A percentile compares a stretch with the other conserved stretches of the same genome.
phyloP scores from a whole-genome alignment of 2,797 vertebrate genomes.

The Cyclura pinguis region DNA sequence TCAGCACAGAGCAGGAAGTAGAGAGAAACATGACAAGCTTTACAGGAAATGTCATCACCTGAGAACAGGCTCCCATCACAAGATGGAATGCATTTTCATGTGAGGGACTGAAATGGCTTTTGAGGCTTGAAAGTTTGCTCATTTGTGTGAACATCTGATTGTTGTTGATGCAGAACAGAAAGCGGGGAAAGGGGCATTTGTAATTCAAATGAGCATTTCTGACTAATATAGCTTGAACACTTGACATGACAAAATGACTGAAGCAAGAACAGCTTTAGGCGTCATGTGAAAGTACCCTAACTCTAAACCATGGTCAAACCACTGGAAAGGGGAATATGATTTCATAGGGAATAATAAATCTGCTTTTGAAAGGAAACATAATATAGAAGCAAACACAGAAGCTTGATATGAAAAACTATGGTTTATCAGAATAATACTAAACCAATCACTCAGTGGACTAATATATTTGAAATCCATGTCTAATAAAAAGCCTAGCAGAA shows the following conservation, averaged over 20 bases:
- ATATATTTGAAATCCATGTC: neutral
- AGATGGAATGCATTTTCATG: slow-evolving; percentile 9
- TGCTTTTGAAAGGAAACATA: slow-evolving; percentile 3
- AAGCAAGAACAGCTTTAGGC: slow-evolving; percentile 16
- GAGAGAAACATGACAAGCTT: neutral
- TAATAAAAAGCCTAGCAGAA: neutral
- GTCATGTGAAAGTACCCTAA: neutral
- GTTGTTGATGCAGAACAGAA: slow-evolving; percentile 35
- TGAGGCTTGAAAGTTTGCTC: slow-evolving; percentile 22
- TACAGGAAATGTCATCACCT: neutral
- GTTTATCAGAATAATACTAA: neutral
- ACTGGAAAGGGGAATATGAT: neutral
- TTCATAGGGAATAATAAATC: neutral
- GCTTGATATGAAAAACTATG: neutral
- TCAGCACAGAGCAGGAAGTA: neutral
- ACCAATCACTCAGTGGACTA: neutral
- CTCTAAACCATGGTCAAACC: neutral
- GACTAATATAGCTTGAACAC: slow-evolving; percentile 26
- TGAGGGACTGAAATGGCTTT: slow-evolving; percentile 16
- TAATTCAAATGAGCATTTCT: slow-evolving; percentile 41
- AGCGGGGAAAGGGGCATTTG: slow-evolving; percentile 28
- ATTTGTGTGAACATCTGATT: slow-evolving; percentile 34
- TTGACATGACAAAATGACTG: slow-evolving; percentile 24
- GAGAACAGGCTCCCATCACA: neutral
- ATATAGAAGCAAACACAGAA: neutral